These are phyloP conservation scores for Tamandua tetradactyla DNA, from an alignment of 2,797 vertebrate genomes.

Conservation along the genomic window DNA sequence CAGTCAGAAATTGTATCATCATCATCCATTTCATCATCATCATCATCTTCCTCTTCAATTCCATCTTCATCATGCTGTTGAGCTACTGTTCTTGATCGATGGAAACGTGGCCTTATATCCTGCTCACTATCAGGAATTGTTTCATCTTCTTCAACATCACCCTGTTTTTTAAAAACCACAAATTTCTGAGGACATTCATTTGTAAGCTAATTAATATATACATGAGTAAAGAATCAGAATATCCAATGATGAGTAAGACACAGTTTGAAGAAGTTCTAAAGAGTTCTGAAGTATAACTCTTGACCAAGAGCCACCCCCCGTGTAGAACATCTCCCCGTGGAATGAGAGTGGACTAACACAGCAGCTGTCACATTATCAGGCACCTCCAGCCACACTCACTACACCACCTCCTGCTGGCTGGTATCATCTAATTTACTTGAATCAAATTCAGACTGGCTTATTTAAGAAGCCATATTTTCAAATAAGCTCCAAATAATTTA, in stretches of 20 bases:
- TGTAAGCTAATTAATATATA: not conserved
- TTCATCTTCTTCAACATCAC: conserved; percentile 96
- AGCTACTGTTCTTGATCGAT: conserved; percentile 95
- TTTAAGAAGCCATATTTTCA: not conserved
- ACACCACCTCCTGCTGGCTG: not conserved
- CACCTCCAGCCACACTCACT: not conserved
- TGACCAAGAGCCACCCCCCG: not conserved
- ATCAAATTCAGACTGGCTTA: not conserved
- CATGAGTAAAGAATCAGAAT: not conserved
- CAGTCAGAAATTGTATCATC: conserved; percentile 98
- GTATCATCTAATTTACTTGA: not conserved
- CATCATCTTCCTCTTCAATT: conserved; percentile 92
- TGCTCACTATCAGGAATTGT: conserved; percentile 97
- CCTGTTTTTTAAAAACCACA: conserved; percentile 83
- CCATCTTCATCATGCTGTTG: conserved; percentile 95
- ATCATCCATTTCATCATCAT: conserved; percentile 93
- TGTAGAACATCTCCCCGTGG: not conserved
- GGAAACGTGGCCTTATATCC: conserved; percentile 96
- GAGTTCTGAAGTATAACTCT: not conserved
- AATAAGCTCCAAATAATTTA: not conserved
- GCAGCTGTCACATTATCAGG: not conserved
- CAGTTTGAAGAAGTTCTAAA: not conserved
- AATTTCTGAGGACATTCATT: not conserved
- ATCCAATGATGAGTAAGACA: not conserved
- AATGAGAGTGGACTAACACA: not conserved